Percentiles rank a stretch among this genome's conserved stretches.
phyloP scores from a whole-genome alignment of 30 jellyfish, hydroid and myxozoan genomes.

The Hydra vulgaris region DNA sequence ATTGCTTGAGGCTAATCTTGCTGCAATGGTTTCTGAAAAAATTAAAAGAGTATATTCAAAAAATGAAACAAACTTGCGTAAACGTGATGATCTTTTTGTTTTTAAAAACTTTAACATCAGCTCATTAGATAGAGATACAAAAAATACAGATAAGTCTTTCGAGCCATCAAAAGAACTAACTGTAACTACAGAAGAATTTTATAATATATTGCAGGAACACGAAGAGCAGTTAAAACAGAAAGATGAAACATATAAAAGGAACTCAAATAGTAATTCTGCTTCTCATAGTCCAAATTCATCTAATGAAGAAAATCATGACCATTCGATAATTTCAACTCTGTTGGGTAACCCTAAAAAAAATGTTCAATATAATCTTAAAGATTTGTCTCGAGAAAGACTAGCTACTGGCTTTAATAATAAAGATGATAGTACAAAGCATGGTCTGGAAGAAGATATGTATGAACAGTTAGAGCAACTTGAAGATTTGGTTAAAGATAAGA shows the following conservation, averaged over 20 bases:
- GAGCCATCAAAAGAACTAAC: constrained; percentile 14
- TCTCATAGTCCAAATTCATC: constrained; percentile 5
- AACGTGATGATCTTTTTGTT: constrained; percentile 10
- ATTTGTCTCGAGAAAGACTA: neutral
- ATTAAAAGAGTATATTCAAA: constrained; percentile 11
- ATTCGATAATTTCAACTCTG: neutral
- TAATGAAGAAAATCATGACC: constrained; percentile 22
- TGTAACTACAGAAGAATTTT: constrained; percentile 18
- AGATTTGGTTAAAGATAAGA: constrained; percentile 16
- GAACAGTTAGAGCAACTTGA: constrained; percentile 21
- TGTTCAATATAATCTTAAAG: neutral
- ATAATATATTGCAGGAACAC: constrained; percentile 14
- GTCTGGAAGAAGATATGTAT: constrained; percentile 14
- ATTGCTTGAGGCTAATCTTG: constrained; percentile 21
- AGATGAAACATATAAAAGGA: constrained; percentile 10
- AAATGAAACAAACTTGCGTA: neutral
- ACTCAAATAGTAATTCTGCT: neutral
- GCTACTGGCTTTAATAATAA: neutral
- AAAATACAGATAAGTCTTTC: neutral
- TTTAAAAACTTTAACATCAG: neutral
- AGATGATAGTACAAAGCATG: neutral
- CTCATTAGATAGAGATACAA: neutral
- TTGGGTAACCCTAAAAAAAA: neutral
- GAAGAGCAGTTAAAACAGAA: constrained; percentile 24
- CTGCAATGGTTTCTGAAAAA: constrained; percentile 31